Base-by-base conservation (phyloP, 2,888 invertebrate genomes). In the Drosophila ezoana region DNA sequence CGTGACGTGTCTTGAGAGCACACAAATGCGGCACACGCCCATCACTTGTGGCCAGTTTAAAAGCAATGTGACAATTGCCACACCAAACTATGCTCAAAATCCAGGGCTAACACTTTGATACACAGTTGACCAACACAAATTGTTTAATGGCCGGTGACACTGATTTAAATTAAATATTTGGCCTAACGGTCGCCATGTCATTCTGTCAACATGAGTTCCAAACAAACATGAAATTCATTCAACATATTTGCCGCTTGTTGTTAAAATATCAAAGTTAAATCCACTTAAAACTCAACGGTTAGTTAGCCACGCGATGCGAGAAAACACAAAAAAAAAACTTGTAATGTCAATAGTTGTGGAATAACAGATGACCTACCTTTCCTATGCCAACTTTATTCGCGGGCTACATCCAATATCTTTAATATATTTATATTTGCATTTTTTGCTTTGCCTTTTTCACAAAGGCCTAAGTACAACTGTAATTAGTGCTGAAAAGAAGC, bases 151-250 rank as follows among this genome's bases (percentile, higher is more conserved):
- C 57, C 67, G 71, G 52, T 82, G 86, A 82, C 84, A 87, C 83
- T 85, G 84, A 85, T 85, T 85, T 82, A 81, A 85, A 84, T 84
- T 87, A 87, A 89, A 85, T 87, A 89, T 89, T 89, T 81, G 81
- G 53, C 44, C 62, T 38, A 54, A 44, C 68, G 44, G 43, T 51
- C 43, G 52, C 38, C 51, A 49, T 67, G 86, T 68, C 84, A 85
- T 16, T 60, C 67, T 79, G 83, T 87, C 84, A 83, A 73, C 73
- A 78, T 52, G 70, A 47, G 61, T 70, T 72, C 57, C 78, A 58
- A 69, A 58, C 51, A 80, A 69, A 78, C 64, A 72, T 59, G 66
- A 73, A 81, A 61, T 66, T 52, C 66, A 56, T 58, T 62, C 51
- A 64, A 65, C 84, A 65, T 52, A 60, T 44, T 66, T 38, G 51